Evolutionary conservation across 1,140 invertebrate species (phyloP).

Genomic region (Cyrtorhinus lividipennis): DNA sequence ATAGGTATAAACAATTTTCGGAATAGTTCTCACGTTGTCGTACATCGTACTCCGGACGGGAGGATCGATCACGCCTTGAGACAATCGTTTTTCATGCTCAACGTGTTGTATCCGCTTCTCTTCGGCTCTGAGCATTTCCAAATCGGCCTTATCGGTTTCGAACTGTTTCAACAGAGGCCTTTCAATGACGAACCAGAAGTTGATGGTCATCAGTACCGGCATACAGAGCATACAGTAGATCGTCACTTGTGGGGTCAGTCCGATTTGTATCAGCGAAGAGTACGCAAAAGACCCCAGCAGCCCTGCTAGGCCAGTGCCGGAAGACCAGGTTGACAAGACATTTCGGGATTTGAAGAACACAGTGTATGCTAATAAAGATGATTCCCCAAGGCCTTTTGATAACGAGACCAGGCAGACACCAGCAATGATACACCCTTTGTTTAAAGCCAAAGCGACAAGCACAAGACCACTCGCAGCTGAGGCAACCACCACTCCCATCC

Average conservation of each 20-base stretch:
- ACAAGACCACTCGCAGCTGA: slow-evolving; percentile 47
- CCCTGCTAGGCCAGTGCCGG: slow-evolving; percentile 71
- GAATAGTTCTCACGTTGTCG: slow-evolving; percentile 42
- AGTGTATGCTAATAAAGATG: slow-evolving; percentile 56
- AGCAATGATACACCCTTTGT: slow-evolving; percentile 43
- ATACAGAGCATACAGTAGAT: slow-evolving; percentile 58
- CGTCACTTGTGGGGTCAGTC: slow-evolving; percentile 44
- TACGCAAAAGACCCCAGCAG: slow-evolving; percentile 65
- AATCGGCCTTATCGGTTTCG: not conserved
- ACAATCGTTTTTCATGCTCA: slow-evolving; percentile 3
- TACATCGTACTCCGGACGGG: slow-evolving; percentile 33
- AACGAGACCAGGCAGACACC: slow-evolving; percentile 66
- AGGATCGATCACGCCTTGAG: too few relatives aligned
- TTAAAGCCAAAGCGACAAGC: slow-evolving; percentile 45
- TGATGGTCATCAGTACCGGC: slow-evolving; percentile 48
- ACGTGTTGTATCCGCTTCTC: not conserved
- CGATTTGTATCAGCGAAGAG: slow-evolving; percentile 42
- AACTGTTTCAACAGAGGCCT: slow-evolving; percentile 7
- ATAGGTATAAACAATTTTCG: slow-evolving; percentile 48
- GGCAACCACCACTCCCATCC: slow-evolving; percentile 42
- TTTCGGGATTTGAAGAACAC: slow-evolving; percentile 53
- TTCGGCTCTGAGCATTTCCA: not conserved
- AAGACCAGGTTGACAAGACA: slow-evolving; percentile 70
- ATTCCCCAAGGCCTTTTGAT: slow-evolving; percentile 65
- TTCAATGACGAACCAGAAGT: slow-evolving; percentile 27